These are phyloP conservation scores for Philereme vetulata DNA, from an alignment of 2,888 invertebrate species.

Conservation along the genomic window DNA sequence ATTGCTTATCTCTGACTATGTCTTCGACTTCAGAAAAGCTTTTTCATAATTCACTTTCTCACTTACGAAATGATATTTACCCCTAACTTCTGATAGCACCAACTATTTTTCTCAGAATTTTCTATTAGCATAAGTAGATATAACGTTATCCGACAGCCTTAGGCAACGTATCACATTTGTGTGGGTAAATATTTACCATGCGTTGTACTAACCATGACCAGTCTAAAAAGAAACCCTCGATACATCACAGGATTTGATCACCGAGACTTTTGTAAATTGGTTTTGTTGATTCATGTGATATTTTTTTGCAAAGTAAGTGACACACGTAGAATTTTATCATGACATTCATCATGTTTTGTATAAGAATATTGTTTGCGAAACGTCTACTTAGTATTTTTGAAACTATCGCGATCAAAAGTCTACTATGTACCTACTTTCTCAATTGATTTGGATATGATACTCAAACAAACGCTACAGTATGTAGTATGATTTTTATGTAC, in stretches of 20 bases:
- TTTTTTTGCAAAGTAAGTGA: conserved; percentile 8
- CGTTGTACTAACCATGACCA: conserved; percentile 37
- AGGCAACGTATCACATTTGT: conserved; percentile 53
- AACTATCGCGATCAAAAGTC: not conserved
- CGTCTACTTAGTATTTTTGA: too few relatives aligned
- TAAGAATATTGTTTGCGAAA: conserved; percentile 2
- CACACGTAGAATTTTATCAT: conserved; percentile 1
- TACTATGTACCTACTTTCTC: not conserved
- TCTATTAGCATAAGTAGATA: conserved; percentile 59
- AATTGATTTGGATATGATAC: not conserved
- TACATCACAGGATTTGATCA: conserved; percentile 2
- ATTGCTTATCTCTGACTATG: not conserved
- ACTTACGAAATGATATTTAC: conserved; percentile 36
- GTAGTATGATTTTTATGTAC: too few relatives aligned
- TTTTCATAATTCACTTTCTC: conserved; percentile 26
- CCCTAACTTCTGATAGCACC: conserved; percentile 46
- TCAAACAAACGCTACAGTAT: not conserved
- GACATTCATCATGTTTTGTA: conserved; percentile 17
- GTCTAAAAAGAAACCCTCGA: conserved; percentile 21
- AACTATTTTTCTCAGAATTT: conserved; percentile 50
- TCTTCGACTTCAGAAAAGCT: not conserved
- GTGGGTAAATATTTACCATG: conserved; percentile 54
- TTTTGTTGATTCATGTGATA: conserved; percentile 7
- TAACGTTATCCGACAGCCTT: conserved; percentile 54
- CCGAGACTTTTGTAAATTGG: conserved; percentile 10